Conservation (phyloP, 2,113 vertebrate genomes). For the Alouatta palliata region DNA sequence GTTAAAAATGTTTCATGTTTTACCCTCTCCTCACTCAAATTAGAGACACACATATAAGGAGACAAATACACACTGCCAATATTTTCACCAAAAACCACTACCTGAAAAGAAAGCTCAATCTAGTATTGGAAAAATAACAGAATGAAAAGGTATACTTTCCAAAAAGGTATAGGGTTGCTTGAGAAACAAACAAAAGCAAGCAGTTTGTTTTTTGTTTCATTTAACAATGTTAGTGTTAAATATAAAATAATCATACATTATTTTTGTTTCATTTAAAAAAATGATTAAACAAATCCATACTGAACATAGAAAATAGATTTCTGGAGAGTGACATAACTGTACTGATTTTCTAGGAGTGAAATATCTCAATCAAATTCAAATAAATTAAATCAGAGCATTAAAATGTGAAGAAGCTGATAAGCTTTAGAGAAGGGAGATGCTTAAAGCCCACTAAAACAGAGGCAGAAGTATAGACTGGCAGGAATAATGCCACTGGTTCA, state of each 20-base stretch:
- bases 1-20: not conserved
- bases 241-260: constrained; percentile 6
- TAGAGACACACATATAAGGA: not conserved
- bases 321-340: not conserved
- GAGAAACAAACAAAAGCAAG: not conserved
- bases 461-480: not conserved
- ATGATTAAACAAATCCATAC: not conserved
- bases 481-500: not conserved
- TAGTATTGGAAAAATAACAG: not conserved
- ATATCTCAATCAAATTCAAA: not conserved
- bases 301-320: not conserved
- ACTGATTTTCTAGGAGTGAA: not conserved
- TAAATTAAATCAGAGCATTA: not conserved
- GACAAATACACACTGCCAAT: not conserved
- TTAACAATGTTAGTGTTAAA: not conserved
- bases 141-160: not conserved
- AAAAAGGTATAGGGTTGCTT: not conserved
- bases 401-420: not conserved
- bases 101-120: not conserved
- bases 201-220: not conserved
- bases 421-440: not conserved
- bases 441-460: not conserved
- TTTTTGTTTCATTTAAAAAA: constrained; percentile 3
- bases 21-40: not conserved
- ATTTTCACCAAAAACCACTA: not conserved